Conservation (phyloP, 2,113 vertebrate genomes). For the Eptatretus burgeri region DNA sequence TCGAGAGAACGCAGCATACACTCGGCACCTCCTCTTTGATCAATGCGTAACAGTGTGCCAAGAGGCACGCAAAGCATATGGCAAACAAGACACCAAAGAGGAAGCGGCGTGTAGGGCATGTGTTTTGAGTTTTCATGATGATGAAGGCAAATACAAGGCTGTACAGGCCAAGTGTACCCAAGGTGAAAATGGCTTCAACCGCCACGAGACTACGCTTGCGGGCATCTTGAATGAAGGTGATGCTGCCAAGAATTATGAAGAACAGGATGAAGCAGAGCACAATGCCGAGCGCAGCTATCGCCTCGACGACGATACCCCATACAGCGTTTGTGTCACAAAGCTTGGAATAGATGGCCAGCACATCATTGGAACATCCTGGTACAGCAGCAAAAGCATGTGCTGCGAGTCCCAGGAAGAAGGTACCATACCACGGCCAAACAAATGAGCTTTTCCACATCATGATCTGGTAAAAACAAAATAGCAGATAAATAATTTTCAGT, state of each 20-base stretch:
- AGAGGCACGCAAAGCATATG: slow-evolving; percentile 54
- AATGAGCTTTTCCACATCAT: too few relatives aligned
- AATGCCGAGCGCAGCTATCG: slow-evolving; percentile 29
- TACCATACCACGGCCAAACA: too few relatives aligned
- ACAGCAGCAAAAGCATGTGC: slow-evolving; percentile 12
- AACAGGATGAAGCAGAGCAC: slow-evolving; percentile 34
- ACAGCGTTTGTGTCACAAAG: slow-evolving; percentile 33
- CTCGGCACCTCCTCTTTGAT: not conserved
- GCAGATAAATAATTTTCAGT: too few relatives aligned
- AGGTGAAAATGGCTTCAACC: slow-evolving; percentile 30
- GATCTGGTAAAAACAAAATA: too few relatives aligned
- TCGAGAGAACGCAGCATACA: slow-evolving; percentile 15
- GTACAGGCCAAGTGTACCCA: slow-evolving; percentile 48
- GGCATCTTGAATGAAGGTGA: slow-evolving; percentile 33
- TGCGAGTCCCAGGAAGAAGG: too few relatives aligned
- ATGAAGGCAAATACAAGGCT: slow-evolving; percentile 58
- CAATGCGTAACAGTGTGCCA: slow-evolving; percentile 26
- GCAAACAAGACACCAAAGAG: slow-evolving; percentile 59
- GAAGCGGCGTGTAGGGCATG: slow-evolving; percentile 50
- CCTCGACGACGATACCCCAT: slow-evolving; percentile 66
- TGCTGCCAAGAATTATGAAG: slow-evolving; percentile 41
- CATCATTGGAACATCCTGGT: slow-evolving; percentile 23
- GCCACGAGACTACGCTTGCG: slow-evolving; percentile 28
- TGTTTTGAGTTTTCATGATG: slow-evolving; percentile 37
- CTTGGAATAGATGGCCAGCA: slow-evolving; percentile 45